Evolutionary conservation across 2,113 vertebrate species (phyloP), one percentile per base, ranked within the genome.

Genomic region (Blennius ocellaris): DNA sequence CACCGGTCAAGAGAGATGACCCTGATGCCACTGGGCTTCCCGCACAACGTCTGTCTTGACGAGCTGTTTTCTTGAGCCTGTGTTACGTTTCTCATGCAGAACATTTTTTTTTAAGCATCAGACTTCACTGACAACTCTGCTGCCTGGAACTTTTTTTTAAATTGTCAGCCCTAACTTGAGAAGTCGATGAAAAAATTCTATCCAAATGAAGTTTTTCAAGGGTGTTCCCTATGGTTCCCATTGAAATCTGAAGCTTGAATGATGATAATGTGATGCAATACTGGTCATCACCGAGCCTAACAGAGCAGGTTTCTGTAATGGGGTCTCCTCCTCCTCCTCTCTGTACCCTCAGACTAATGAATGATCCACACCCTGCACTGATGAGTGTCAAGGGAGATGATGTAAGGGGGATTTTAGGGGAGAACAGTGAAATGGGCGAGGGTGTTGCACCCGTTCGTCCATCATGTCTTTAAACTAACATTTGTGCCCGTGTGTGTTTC

Each of bases 401-500:
- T 78, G 80, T 90, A 87, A 90, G 78, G 85, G 92, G 86, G 54
- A 64, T 73, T 90, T 90, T 89, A 60, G 40, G 37, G 38, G 64
- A 54, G 64, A 70, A 60, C 51, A 36, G 37, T 59, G 56, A 66
- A 69, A 68, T 9, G 41, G 62, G 10, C 47, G 60, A 54, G 59
- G 55, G 61, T 41, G 12, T 49, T 1, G 2, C 50, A 51, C 58
- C 80, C 79, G 78, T 50, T 63, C 62, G 30, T 73, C 41, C 62
- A 47, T 72, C 63, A 51, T 86, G 78, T 89, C 71, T 73, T 56
- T 70, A 54, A 65, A 71, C 57, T 71, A 65, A 83, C 80, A 64
- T 62, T 49, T 68, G 51, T 88, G 38, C 59, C 5, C 70, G 4
- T 83, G n/a, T 73, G 0, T 76, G 40, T 92, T 94, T 15, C 94